These are phyloP conservation scores for Cataglyphis rosenhaueri DNA, from an alignment of 2,888 invertebrate species.

Conservation along the genomic window DNA sequence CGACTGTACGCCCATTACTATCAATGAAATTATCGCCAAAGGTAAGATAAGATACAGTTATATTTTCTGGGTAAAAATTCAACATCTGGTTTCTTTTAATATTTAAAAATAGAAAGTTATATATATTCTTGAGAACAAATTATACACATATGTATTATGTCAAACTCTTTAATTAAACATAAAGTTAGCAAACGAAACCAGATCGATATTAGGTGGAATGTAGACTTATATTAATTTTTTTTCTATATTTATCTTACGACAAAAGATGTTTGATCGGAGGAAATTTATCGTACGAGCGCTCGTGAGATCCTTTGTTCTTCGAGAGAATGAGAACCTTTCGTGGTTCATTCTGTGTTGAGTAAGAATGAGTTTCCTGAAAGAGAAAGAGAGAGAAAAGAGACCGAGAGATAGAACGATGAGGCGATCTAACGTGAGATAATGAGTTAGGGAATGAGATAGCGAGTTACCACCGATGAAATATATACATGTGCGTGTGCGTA, in stretches of 20 bases:
- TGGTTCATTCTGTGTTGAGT: slow-evolving; percentile 38
- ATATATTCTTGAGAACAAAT: not conserved
- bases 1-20: not conserved
- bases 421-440: slow-evolving; percentile 70
- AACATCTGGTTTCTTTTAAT: not conserved
- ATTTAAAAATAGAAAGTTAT: not conserved
- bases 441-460: slow-evolving; percentile 31
- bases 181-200: not conserved
- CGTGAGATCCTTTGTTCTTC: slow-evolving; percentile 4
- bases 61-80: not conserved
- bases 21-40: not conserved
- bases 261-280: slow-evolving; percentile 4
- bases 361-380: slow-evolving; percentile 43
- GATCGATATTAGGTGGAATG: not conserved
- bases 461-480: slow-evolving; percentile 54
- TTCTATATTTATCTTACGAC: not conserved
- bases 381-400: slow-evolving; percentile 41
- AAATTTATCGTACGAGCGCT: slow-evolving; percentile 26
- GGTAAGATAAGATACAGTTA: not conserved
- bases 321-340: slow-evolving; percentile 59
- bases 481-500: not conserved
- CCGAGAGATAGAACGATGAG: slow-evolving; percentile 31
- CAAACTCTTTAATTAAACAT: not conserved
- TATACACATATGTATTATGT: not conserved
- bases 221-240: slow-evolving; percentile 16